phyloP scores from a whole-genome alignment of 2,797 vertebrate genomes.

The Poeciliopsis gracilis region DNA sequence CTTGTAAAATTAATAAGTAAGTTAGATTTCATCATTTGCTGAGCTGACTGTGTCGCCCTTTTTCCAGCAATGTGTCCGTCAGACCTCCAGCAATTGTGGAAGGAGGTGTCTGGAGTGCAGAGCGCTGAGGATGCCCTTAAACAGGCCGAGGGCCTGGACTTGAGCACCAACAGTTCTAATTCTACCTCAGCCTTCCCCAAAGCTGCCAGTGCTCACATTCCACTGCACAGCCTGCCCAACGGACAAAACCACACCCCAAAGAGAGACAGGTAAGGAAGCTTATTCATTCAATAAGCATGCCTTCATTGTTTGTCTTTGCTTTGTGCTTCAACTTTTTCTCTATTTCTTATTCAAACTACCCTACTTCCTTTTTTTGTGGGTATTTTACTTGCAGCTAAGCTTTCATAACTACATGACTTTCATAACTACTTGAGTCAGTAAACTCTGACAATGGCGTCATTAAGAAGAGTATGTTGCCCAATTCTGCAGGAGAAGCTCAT shows the following conservation, averaged over 20 bases:
- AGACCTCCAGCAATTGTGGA: slow-evolving; percentile 98
- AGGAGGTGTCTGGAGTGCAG: slow-evolving; percentile 91
- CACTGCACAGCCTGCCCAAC: slow-evolving; percentile 93
- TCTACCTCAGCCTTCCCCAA: slow-evolving; percentile 98
- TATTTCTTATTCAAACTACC: slow-evolving; percentile 36
- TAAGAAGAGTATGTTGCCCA: slow-evolving; percentile 3
- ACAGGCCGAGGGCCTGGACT: slow-evolving; percentile 94
- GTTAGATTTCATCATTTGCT: background rate
- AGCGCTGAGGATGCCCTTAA: slow-evolving; percentile 92
- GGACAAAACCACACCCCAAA: slow-evolving; percentile 97
- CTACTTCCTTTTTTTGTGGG: slow-evolving; percentile 11
- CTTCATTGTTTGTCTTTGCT: slow-evolving; percentile 20
- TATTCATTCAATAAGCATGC: background rate
- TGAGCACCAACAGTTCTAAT: slow-evolving; percentile 95
- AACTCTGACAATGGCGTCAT: slow-evolving; percentile 52
- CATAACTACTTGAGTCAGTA: slow-evolving; percentile 30
- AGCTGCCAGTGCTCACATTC: slow-evolving; percentile 93
- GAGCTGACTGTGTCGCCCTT: background rate
- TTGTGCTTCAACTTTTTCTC: slow-evolving; percentile 19
- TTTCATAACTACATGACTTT: slow-evolving; percentile 23
- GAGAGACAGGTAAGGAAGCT: slow-evolving; percentile 91
- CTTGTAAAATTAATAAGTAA: background rate
- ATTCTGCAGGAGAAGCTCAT: background rate
- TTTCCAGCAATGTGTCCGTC: slow-evolving; percentile 92
- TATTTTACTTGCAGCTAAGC: slow-evolving; percentile 31